These are phyloP conservation scores for Setophaga kirtlandii DNA, from an alignment of 2,113 vertebrate species.

Conservation along the genomic window DNA sequence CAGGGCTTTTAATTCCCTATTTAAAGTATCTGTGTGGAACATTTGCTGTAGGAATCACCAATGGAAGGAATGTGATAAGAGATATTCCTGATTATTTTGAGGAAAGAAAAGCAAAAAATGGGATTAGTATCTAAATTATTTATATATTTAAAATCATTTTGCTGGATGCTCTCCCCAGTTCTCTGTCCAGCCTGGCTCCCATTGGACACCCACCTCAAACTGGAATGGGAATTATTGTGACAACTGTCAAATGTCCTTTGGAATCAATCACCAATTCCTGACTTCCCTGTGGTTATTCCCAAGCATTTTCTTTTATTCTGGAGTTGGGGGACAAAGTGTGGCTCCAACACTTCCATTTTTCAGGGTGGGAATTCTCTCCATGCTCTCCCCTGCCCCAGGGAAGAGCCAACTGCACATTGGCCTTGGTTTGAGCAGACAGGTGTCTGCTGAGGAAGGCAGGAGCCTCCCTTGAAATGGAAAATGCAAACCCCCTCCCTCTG, in stretches of 20 bases:
- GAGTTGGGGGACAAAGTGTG: accelerated
- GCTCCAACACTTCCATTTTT: accelerated
- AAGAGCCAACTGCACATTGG: neutral
- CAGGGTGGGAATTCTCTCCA: neutral
- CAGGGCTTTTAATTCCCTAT: neutral
- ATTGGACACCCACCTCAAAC: neutral
- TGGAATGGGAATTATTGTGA: neutral
- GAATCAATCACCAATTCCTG: neutral
- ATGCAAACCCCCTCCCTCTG: neutral
- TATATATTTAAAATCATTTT: neutral
- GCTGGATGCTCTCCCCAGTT: neutral
- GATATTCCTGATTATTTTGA: neutral
- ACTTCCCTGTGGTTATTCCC: neutral
- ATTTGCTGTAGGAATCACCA: neutral
- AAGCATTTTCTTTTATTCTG: neutral
- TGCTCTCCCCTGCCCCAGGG: accelerated
- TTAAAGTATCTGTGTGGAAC: neutral
- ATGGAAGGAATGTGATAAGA: neutral
- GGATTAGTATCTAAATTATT: neutral
- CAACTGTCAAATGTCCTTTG: neutral
- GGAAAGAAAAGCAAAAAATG: neutral
- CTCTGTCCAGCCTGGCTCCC: neutral
- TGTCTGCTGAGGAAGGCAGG: neutral
- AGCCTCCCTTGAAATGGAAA: neutral
- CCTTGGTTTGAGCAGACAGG: neutral